Percentiles rank a stretch among this genome's conserved stretches.
These are phyloP conservation scores for Tipula unca DNA, from an alignment of 2,888 invertebrate genomes.

Conservation along the genomic window DNA sequence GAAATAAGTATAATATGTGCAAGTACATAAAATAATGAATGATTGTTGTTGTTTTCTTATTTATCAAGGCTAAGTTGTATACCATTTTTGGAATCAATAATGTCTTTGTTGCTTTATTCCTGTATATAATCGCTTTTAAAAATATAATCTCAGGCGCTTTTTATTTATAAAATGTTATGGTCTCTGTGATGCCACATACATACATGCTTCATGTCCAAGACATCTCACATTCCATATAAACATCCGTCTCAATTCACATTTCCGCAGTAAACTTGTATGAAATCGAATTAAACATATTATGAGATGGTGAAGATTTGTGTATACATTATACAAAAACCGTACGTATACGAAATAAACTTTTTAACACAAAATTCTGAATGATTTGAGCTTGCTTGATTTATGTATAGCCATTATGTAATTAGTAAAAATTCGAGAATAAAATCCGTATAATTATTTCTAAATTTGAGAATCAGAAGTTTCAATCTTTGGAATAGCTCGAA, in stretches of 20 bases:
- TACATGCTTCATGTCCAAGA: neutral
- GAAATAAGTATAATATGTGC: neutral
- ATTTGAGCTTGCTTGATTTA: no score
- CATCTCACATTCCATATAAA: no score
- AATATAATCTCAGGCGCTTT: neutral
- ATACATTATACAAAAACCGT: neutral
- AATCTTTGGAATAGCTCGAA: no score
- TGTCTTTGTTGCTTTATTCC: neutral
- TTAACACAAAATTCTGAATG: no score
- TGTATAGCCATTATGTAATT: no score
- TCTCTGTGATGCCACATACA: neutral
- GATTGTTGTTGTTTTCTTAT: neutral
- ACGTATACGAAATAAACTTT: no score
- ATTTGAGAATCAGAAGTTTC: no score
- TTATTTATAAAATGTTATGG: neutral
- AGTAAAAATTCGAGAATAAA: no score
- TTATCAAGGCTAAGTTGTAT: neutral
- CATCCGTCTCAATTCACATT: no score
- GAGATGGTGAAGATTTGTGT: neutral
- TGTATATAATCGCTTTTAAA: neutral
- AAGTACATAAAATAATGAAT: neutral
- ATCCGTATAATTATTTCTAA: no score
- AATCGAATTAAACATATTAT: neutral
- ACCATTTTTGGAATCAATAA: neutral
- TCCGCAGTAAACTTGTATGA: no score